phyloP scores from a whole-genome alignment of 2,113 vertebrate genomes.

The Empidonax alnorum region DNA sequence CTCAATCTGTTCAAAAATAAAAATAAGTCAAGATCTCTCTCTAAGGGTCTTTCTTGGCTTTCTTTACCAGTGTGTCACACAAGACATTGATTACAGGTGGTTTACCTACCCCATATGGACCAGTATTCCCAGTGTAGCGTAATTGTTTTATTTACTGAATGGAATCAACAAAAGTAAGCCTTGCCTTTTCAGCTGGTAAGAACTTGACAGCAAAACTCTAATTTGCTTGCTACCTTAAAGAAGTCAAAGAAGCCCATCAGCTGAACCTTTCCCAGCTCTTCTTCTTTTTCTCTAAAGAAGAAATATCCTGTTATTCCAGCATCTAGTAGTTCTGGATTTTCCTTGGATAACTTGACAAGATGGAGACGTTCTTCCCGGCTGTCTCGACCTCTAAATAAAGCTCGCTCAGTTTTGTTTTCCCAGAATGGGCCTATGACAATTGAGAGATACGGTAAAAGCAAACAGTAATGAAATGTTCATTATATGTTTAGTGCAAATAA shows the following conservation, averaged over 20 bases:
- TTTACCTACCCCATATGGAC: not conserved
- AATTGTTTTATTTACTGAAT: not conserved
- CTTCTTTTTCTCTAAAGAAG: slow-evolving; percentile 92
- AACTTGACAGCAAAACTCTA: not conserved
- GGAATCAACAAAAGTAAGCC: not conserved
- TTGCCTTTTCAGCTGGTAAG: not conserved
- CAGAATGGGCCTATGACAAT: slow-evolving; percentile 81
- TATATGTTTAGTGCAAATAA: not conserved
- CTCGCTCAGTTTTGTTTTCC: slow-evolving; percentile 86
- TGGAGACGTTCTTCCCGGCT: slow-evolving; percentile 89
- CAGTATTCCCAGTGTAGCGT: not conserved
- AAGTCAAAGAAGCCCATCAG: slow-evolving; percentile 95
- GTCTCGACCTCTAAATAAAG: slow-evolving; percentile 91
- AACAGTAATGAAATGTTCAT: not conserved
- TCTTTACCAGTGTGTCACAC: not conserved
- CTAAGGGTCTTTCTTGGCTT: not conserved
- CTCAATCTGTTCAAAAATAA: not conserved
- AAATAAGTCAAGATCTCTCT: not conserved
- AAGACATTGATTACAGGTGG: not conserved
- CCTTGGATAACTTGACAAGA: slow-evolving; percentile 84
- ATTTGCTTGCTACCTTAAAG: slow-evolving; percentile 85
- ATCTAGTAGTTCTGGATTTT: slow-evolving; percentile 87
- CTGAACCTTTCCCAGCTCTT: slow-evolving; percentile 84
- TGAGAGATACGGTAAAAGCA: not conserved
- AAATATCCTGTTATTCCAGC: slow-evolving; percentile 94